Base-by-base conservation (phyloP, 2,888 invertebrate genomes). In the Drosophila mercatorum region DNA sequence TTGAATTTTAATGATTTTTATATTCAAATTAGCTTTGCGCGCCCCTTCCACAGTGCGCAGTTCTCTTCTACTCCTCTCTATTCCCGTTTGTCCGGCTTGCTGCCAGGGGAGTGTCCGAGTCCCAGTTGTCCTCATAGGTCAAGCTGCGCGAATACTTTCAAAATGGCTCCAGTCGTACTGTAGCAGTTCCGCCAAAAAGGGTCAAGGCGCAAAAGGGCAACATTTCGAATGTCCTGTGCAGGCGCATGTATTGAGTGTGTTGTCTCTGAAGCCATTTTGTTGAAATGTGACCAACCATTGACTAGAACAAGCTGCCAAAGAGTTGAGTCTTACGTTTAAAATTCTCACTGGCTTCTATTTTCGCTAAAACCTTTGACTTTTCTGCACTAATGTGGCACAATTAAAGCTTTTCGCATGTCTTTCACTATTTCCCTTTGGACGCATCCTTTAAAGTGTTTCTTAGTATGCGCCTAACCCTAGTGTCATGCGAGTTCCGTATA, bases 1-100 rank as follows among this genome's bases (percentile, higher is more conserved):
- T 77, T 83, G 90, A 87, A 88, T 90, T 90, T 91, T 87, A 87
- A 91, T 89, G 88, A 86, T 90, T 91, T 87, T 87, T 86, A 81
- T 88, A 87, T 87, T 86, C 78, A 90, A 90, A 90, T 91, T 82
- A 86, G 83, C 68, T 74, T 71, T 66, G 81, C 75, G 80, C 82
- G 79, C 79, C 77, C 72, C 75, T 69, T 49, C 44, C 22, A 59
- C 52, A 71, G 53, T 76, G 66, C 57, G 72, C 71, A 76, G 41
- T 44, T 66, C 53, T 58, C 58, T 55, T 59, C 10, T 34, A 10
- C 41, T 14, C 4, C 40, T 28, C 41, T 34, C 44, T 8, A 58
- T 43, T 44, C 89, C 68, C 62, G 87, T 73, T 80, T 71, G 74
- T 53, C 69, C 62, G 60, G 71, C 75, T 71, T 56, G 31, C 14